Evolutionary conservation across 2,113 vertebrate species (phyloP), one percentile per base, ranked within the genome.

Genomic region (Montifringilla adamsi): DNA sequence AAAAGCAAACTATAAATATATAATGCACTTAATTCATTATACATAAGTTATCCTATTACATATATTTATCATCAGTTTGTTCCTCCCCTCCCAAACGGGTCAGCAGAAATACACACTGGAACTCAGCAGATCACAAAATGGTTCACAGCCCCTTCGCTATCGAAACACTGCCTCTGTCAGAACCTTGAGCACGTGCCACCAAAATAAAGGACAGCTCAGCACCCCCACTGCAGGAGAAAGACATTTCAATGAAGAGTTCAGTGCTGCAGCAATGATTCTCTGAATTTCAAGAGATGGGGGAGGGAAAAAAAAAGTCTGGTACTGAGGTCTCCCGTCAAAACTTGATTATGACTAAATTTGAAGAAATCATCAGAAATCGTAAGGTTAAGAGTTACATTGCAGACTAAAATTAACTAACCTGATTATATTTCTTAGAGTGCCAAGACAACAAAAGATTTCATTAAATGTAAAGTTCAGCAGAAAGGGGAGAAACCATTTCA

Each of bases 11-110:
- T 58, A 96, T 94, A 96, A 96, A 94, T 96, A 94, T 80, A 81
- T 95, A 94, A 96, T 93, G 94, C 53, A 84, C 68, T 92, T 90
- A 56, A 97, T 96, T 90, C 78, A 94, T 96, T 94, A 96, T 93
- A 79, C 46, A 96, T 94, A 75, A 93, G 90, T 90, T 95, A 94
- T 93, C 80, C 64, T 64, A 62, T 96, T 92, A 92, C 94, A 92
- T 75, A 92, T 11, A 82, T 92, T 92, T 89, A 88, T 94, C 64
- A 93, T 41, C 77, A 58, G 56, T n/a, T 33, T 41, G 35, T 37
- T 81, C n/a, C 63, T 31, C 43, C 24, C 31, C 66, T 78, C 73
- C 27, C 21, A 18, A 73, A 39, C 24, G 91, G 53, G 75, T 66
- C 43, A 62, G 67, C 78, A 86, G 78, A 70, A 79, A 86, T 2